Evolutionary conservation across 2,113 vertebrate genomes (phyloP), one percentile per base, ranked within the genome.

Genomic region (Halcyon malimbica): DNA sequence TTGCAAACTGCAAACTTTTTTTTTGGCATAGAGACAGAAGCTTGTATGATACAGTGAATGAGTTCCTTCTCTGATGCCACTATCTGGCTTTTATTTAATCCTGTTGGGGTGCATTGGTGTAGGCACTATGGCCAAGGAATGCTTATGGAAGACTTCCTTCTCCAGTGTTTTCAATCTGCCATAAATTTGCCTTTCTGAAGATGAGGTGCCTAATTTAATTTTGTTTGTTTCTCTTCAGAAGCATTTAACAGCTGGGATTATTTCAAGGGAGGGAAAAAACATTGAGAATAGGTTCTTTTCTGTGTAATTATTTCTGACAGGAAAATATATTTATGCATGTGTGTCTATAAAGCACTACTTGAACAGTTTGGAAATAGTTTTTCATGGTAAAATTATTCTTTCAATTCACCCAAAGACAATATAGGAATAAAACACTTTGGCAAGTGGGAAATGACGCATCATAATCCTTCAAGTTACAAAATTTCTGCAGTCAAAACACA

Each of bases 241-340:
- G 1, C 9, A 23, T 78, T 69, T 89, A 69, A 60, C 11, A 67
- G 11, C 31, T 63, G 10, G 17, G 10, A 71, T 59, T 93, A 57
- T 41, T 75, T 26, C 4, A 18, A 29, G 24, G 11, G 0, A 2
- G 2, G 2, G 5, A 0, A 3, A 11, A 65, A 35, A 10, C 56
- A 39, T 7, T 60, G 37, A 60, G 31, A 23, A 71, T 71, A 88
- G 4, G 10, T 59, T 76, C 4, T 71, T 91, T 70, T 44, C 42
- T 78, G n/a, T 78, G 29, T 74, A 37, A 54, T 67, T 83, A 35
- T 83, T 89, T 89, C 37, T 29, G 35, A 41, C 11, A 56, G 37
- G 7, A 73, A 78, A 67, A 59, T 41, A 9, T 16, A 37, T 63
- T 84, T 80, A 29, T 64, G 17, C 19, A 25, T 50, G 6, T 42